Base-by-base conservation (phyloP, 30 jellyfish, hydroid and myxozoan genomes). In the Hydra vulgaris region DNA sequence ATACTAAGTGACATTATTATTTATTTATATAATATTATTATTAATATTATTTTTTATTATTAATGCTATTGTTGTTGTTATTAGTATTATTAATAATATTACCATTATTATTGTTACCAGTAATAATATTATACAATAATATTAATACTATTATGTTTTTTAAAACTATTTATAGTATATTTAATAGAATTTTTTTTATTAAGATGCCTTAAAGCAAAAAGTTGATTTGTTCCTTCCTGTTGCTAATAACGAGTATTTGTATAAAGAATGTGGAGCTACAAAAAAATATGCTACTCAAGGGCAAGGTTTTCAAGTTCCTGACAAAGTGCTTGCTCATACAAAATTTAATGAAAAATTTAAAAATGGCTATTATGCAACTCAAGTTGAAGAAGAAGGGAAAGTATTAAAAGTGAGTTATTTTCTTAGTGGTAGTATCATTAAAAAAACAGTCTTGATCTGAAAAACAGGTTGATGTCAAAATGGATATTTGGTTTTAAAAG, bases 181-280 rank as follows among this genome's bases (percentile, higher is more conserved):
- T n/a, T n/a, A n/a, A n/a, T n/a, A n/a, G n/a, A n/a, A n/a, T n/a
- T n/a, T n/a, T n/a, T 20, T 20, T 69, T 69, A 69, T 20, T 69
- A 5, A 69, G 27, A 15, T 15, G 8, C 76, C 4, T 20, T 15
- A 19, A 7, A 21, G 26, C 26, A 24, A 19, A 19, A 40, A 40
- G 8, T 12, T 40, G 61, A 40, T 40, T 5, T n/a, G n/a, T n/a
- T 40, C 61, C 61, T 87, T 18, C 74, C 83, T 0, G 83, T 92
- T 23, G 96, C 87, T 3, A 40, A 40, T 3, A 40, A 40, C 23
- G 88, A 86, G 18, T 92, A 71, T 90, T 79, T 92, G 80, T 88
- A 95, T 18, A 77, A 87, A 7, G 98, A 92, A 80, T 92, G 98
- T 72, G 96, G 98, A 17, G 98, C 88, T n/a, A 88, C 93, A 18